Percentiles rank a stretch among this genome's conserved stretches.
Conservation (phyloP, 2,888 invertebrate genomes). For the Cheilosia impressa region DNA sequence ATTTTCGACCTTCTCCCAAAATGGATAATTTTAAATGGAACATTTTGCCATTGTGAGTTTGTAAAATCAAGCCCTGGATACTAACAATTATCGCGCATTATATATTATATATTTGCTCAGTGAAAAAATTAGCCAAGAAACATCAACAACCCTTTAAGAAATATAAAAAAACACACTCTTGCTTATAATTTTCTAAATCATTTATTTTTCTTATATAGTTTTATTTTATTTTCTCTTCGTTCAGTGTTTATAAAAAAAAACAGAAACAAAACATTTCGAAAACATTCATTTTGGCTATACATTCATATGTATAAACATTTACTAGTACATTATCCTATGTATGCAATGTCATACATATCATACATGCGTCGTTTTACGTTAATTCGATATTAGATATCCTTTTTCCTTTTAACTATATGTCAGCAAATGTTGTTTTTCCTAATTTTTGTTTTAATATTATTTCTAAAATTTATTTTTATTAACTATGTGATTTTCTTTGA, state of each 20-base stretch:
- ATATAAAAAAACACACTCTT: neutral
- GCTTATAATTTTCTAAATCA: slow-evolving; percentile 67
- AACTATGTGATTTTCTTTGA: slow-evolving; percentile 24
- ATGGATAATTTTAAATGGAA: no score
- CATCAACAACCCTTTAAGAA: no score
- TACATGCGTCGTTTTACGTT: slow-evolving; percentile 21
- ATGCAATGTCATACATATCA: slow-evolving; percentile 51
- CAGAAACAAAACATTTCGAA: slow-evolving; percentile 64
- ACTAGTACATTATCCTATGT: slow-evolving; percentile 52
- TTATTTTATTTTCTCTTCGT: slow-evolving; percentile 45
- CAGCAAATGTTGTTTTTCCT: slow-evolving; percentile 45
- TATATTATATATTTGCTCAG: no score
- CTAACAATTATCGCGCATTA: no score
- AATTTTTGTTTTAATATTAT: slow-evolving; percentile 22
- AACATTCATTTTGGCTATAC: slow-evolving; percentile 59
- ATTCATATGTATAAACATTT: slow-evolving; percentile 64
- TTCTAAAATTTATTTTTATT: slow-evolving; percentile 29
- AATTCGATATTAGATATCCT: slow-evolving; percentile 70
- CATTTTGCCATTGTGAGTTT: no score
- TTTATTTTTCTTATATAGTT: slow-evolving; percentile 58
- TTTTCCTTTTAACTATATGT: slow-evolving; percentile 35
- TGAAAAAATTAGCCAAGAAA: no score
- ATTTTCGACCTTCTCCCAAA: no score
- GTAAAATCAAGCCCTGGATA: no score
- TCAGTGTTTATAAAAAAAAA: slow-evolving; percentile 69